Base-by-base conservation (phyloP, 2,113 vertebrate species). In the Megalops atlanticus region DNA sequence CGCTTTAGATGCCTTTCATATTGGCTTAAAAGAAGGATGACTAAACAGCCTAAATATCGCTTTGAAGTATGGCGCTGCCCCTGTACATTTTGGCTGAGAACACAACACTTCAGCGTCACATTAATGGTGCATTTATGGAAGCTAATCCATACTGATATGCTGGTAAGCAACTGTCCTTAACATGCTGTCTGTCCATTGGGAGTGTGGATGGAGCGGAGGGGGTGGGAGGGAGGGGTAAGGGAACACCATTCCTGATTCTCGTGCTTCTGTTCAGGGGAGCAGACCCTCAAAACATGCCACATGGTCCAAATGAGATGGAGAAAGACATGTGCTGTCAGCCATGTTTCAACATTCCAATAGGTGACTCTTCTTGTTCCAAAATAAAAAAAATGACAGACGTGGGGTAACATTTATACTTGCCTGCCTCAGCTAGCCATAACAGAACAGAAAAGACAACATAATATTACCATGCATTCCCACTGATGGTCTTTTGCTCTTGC, bases 351-450 rank as follows among this genome's bases (percentile, higher is more conserved):
- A 69, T 87, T 80, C 2, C 38, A 11, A 18, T 27, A 24, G 47
- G 38, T 68, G 35, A 79, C 15, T 80, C 69, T 64, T 78, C 36
- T 82, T 76, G 80, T 68, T 82, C 72, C 85, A 84, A 82, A 85
- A 80, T 64, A 83, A 36, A 36, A 39, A 76, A 75, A n/a, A 35
- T 1, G 43, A 81, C n/a, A 74, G 15, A 43, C 45, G 76, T 47
- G 82, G 86, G 80, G 88, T 86, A 82, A 75, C 82, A 87, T 88
- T 88, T 82, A 93, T 95, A 95, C 94, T 94, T 95, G 93, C 94
- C 94, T 94, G 90, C 88, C 89, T 94, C 92, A 95, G 93, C 93
- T 95, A 91, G 92, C 90, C 89, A 93, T 86, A 90, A 87, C 87
- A 85, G 27, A 91, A 79, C 78, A 76, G 39, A 83, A 83, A 84